phyloP scores from a whole-genome alignment of 1,140 invertebrate species.

The Heliconius congener region DNA sequence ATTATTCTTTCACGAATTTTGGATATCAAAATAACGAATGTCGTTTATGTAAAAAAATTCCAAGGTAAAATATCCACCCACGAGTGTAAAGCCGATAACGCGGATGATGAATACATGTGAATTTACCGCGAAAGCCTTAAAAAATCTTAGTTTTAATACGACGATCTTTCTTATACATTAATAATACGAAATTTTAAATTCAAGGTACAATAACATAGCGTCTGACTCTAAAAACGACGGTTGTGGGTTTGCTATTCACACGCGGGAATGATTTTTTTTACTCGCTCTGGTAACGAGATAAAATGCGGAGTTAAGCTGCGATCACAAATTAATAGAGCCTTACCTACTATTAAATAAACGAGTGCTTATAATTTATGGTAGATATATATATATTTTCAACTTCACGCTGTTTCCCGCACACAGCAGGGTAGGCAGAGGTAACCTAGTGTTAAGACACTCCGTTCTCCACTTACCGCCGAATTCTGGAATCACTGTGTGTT shows the following conservation, averaged over 20 bases:
- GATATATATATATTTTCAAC: too few species aligned
- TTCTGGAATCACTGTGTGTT: too few species aligned
- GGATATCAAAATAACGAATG: too few species aligned
- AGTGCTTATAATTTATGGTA: too few species aligned
- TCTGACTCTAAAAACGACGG: neutral
- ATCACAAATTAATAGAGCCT: neutral
- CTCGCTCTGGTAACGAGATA: neutral
- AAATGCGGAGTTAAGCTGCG: neutral
- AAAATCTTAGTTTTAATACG: neutral
- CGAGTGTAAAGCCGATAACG: slow-evolving; percentile 42
- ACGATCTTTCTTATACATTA: neutral
- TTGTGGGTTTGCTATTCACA: neutral
- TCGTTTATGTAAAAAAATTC: too few species aligned
- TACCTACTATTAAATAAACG: neutral
- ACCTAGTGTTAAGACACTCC: too few species aligned
- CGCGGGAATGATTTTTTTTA: neutral
- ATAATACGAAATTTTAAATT: neutral
- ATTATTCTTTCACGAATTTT: neutral
- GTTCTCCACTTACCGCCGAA: too few species aligned
- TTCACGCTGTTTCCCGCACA: too few species aligned
- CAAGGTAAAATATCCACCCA: slow-evolving; percentile 33
- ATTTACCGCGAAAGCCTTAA: slow-evolving; percentile 11
- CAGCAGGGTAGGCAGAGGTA: too few species aligned
- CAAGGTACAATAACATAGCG: neutral
- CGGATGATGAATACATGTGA: slow-evolving; percentile 40